A percentile compares a stretch with the other conserved stretches of the same genome.
phyloP scores from a whole-genome alignment of 92 coral and sea anemone genomes.

The Hydrozoanthus gracilis region DNA sequence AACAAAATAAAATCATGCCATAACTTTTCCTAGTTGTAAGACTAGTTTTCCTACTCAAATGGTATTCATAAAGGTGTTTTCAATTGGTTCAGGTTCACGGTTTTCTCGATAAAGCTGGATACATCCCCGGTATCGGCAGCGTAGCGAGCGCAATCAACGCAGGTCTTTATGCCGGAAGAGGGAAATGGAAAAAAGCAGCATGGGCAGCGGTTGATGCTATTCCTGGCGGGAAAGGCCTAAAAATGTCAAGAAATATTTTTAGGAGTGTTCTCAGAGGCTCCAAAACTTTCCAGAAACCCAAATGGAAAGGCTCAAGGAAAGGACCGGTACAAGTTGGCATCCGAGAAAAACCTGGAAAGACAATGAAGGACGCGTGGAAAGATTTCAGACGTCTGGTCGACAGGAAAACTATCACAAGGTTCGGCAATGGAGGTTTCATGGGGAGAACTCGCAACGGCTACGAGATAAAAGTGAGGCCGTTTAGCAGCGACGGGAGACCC shows the following conservation, averaged over 20 bases:
- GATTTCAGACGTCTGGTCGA: conserved; percentile 36
- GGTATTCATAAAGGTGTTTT: neutral
- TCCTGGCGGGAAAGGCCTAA: conserved; percentile 28
- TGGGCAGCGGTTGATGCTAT: conserved; percentile 50
- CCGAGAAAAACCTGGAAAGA: conserved; percentile 33
- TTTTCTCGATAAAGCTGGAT: conserved; percentile 37
- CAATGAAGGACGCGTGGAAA: conserved; percentile 35
- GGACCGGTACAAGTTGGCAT: conserved; percentile 18
- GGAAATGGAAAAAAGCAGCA: conserved; percentile 43
- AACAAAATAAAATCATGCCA: too few species aligned
- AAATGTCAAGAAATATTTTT: conserved; percentile 26
- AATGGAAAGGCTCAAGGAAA: conserved; percentile 16
- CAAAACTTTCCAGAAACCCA: conserved; percentile 4
- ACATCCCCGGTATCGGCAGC: conserved; percentile 35
- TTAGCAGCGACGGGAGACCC: conserved; percentile 46
- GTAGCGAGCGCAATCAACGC: conserved; percentile 45
- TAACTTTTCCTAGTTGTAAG: too few species aligned
- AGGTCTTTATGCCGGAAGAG: conserved; percentile 38
- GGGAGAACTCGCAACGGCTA: conserved; percentile 44
- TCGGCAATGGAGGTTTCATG: conserved; percentile 37
- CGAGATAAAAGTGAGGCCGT: conserved; percentile 32
- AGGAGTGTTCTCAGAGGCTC: conserved; percentile 31
- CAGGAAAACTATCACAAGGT: conserved; percentile 11
- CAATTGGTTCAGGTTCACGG: conserved; percentile 15
- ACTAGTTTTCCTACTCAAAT: too few species aligned